Evolutionary conservation across 2,888 invertebrate species (phyloP), one percentile per base, ranked within the genome.

Genomic region (Synergus laeviventris): DNA sequence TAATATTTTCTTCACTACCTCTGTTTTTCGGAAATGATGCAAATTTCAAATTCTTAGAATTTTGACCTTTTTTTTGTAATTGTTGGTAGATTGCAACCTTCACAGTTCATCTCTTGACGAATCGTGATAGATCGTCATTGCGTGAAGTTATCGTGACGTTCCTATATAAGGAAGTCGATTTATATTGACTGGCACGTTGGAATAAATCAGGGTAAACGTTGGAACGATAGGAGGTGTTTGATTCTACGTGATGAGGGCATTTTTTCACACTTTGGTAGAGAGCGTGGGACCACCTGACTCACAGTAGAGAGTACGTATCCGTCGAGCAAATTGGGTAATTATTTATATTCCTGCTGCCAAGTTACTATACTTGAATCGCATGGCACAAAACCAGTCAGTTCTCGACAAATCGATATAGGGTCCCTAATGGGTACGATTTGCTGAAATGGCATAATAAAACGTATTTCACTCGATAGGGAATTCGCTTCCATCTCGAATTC

Each of bases 291-390:
- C 77, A 78, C 77, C 76, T 76, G 81, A 80, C 66, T 81, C 76
- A 79, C 77, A 81, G 77, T 76, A 56, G 64, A 78, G 75, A 74
- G 73, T 64, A 75, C 73, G 75, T 81, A 84, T 86, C 83, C 81
- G 82, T 84, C 81, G 85, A 82, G 79, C 84, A 86, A 85, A 87
- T 87, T 86, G 86, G 84, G 76, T 78, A 83, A 87, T 87, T 87
- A 86, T 86, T 87, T 86, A 86, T 86, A 84, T 85, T 83, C 84
- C 76, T 64, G 56, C 56, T 70, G 73, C 81, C 79, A 81, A 80
- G n/a, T 54, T 54, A 18, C 78, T 79, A 70, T 70, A 76, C 73
- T 31, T 75, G 59, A 78, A 73, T 74, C 64, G 76, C 79, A 62
- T 56, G 75, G 74, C 64, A 70, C 21, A 60, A 60, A 77, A 74